phyloP scores from a whole-genome alignment of 2,888 invertebrate genomes.

The Ormyrus nitidulus region DNA sequence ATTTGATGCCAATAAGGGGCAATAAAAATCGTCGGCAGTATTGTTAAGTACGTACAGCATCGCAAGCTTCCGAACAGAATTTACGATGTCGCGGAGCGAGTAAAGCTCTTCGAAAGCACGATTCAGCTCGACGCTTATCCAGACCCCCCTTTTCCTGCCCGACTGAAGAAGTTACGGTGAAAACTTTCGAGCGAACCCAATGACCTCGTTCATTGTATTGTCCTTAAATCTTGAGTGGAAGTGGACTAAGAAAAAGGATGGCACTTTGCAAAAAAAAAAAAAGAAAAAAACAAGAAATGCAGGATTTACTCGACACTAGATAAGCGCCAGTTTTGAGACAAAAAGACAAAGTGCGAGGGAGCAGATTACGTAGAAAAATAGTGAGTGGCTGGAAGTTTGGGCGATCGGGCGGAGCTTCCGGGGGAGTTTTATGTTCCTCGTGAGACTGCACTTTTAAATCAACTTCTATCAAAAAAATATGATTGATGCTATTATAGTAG shows the following conservation, averaged over 20 bases:
- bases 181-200: constrained; percentile 52
- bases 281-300: constrained; percentile 27
- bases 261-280: neutral
- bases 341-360: neutral
- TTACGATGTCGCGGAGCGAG: constrained; percentile 42
- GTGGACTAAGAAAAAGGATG: constrained; percentile 39
- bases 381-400: constrained; percentile 54
- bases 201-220: constrained; percentile 55
- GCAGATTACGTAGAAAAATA: neutral
- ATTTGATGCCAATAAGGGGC: constrained; percentile 54
- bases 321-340: constrained; percentile 41
- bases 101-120: constrained; percentile 17
- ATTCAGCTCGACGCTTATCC: constrained; percentile 41
- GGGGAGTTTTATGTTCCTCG: constrained; percentile 63
- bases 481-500: neutral
- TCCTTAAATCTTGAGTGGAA: constrained; percentile 43
- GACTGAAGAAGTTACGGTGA: constrained; percentile 31
- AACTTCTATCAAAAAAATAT: constrained; percentile 59
- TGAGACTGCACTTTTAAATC: constrained; percentile 69
- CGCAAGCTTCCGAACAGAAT: constrained; percentile 24
- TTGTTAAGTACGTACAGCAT: neutral
- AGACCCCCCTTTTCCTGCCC: neutral
- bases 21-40: constrained; percentile 43
- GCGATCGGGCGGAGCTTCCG: constrained; percentile 28
- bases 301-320: constrained; percentile 34